phyloP scores from a whole-genome alignment of 2,888 invertebrate genomes.

The Elaeidobius kamerunicus region DNA sequence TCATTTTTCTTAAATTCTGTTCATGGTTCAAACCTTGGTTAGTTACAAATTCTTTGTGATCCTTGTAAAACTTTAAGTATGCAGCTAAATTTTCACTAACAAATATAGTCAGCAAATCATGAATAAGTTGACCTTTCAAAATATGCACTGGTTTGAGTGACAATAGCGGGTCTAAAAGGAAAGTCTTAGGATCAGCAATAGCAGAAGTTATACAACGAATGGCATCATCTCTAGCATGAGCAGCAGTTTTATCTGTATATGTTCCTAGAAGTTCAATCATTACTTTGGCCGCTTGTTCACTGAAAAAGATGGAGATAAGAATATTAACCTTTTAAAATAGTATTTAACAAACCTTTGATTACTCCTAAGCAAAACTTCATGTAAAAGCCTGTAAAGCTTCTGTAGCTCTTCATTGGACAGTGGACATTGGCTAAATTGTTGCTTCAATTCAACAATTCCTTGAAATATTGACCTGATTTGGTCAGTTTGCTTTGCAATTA shows the following conservation, averaged over 20 bases:
- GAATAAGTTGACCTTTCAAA: conserved; percentile 91
- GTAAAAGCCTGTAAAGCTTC: conserved; percentile 81
- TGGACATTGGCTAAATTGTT: conserved; percentile 74
- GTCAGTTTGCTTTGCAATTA: conserved; percentile 85
- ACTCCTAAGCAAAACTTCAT: conserved; percentile 83
- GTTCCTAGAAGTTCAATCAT: conserved; percentile 97
- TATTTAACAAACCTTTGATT: conserved; percentile 66
- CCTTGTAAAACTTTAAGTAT: conserved; percentile 88
- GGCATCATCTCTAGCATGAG: conserved; percentile 94
- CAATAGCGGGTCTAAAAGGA: conserved; percentile 90
- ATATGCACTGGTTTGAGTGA: conserved; percentile 92
- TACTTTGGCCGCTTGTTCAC: conserved; percentile 90
- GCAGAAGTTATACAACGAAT: conserved; percentile 95
- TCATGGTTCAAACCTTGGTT: conserved; percentile 85
- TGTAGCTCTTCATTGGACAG: conserved; percentile 89
- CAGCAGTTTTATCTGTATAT: conserved; percentile 96
- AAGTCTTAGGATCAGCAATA: conserved; percentile 91
- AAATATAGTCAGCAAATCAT: conserved; percentile 91
- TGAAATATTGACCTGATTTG: conserved; percentile 81
- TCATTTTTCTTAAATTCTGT: conserved; percentile 95
- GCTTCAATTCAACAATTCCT: conserved; percentile 78
- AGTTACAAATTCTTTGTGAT: conserved; percentile 88
- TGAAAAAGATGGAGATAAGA: conserved; percentile 46
- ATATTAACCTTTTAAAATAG: not conserved
- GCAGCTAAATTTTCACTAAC: conserved; percentile 92